Evolutionary conservation across 92 coral and sea anemone genomes (phyloP).

Genomic region (Scolanthus callimorphus): DNA sequence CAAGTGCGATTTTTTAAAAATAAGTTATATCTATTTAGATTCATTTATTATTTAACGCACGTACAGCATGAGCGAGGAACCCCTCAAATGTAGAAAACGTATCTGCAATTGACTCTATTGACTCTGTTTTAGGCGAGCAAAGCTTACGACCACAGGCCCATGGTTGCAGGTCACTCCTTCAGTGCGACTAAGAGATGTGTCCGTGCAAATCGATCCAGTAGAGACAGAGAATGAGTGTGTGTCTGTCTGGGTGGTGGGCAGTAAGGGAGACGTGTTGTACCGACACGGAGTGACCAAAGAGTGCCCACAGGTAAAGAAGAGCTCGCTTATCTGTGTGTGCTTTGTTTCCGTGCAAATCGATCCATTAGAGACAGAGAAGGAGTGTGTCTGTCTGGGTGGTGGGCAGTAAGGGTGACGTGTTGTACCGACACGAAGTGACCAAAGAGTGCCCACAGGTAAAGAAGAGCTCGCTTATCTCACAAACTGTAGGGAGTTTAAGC

Average conservation of each 20-base stretch:
- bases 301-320: conserved; percentile 69
- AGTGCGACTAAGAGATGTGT: conserved; percentile 70
- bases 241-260: conserved; percentile 87
- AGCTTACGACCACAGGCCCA: conserved; percentile 88
- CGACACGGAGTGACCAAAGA: conserved; percentile 76
- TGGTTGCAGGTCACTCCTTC: conserved; percentile 81
- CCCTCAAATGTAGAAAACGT: too few species aligned
- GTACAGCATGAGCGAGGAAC: too few species aligned
- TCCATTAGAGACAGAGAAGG: conserved; percentile 27
- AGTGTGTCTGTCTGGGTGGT: conserved; percentile 87
- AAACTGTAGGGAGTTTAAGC: too few species aligned
- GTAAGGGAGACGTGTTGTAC: conserved; percentile 82
- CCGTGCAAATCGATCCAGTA: conserved; percentile 67
- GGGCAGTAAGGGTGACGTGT: conserved; percentile 76
- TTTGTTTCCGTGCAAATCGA: conserved; percentile 87
- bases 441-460: conserved; percentile 75
- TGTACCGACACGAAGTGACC: conserved; percentile 88
- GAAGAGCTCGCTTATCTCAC: too few species aligned
- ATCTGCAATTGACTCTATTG: too few species aligned
- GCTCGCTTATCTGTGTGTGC: conserved; percentile 56
- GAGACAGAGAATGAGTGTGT: conserved; percentile 44
- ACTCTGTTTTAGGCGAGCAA: conserved; percentile 71
- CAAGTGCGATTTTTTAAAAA: too few species aligned
- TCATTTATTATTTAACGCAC: too few species aligned
- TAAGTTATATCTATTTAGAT: too few species aligned